These are phyloP conservation scores for Galerucella nymphaeae DNA, from an alignment of 2,888 invertebrate genomes.

Conservation along the genomic window DNA sequence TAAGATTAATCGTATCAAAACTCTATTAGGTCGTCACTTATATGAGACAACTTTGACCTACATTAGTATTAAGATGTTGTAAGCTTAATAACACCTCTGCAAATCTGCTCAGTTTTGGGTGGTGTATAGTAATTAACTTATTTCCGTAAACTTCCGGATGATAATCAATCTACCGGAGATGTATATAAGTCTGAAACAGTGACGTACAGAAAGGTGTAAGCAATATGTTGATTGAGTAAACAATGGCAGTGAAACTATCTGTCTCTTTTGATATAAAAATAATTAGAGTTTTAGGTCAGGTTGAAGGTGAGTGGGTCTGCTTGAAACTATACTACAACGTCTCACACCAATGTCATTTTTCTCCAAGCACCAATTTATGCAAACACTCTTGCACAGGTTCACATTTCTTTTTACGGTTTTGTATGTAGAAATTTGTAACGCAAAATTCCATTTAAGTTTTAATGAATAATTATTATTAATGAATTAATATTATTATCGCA, in stretches of 20 bases:
- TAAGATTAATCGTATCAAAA: background rate
- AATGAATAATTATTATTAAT: too few relatives aligned
- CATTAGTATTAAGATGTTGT: conserved; percentile 3
- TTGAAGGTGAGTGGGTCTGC: too few relatives aligned
- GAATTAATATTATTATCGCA: too few relatives aligned
- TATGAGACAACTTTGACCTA: background rate
- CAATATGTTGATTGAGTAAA: background rate
- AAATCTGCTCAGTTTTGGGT: background rate
- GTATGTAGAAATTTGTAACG: too few relatives aligned
- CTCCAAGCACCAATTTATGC: too few relatives aligned
- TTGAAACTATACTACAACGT: too few relatives aligned
- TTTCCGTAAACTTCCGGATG: conserved; percentile 20
- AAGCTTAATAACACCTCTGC: conserved; percentile 11
- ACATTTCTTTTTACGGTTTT: too few relatives aligned
- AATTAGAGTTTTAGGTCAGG: too few relatives aligned
- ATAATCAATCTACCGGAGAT: conserved; percentile 16
- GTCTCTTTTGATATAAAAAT: too few relatives aligned
- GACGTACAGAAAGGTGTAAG: background rate
- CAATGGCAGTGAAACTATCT: background rate
- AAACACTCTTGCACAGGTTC: too few relatives aligned
- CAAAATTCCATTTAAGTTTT: too few relatives aligned
- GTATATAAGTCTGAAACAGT: background rate
- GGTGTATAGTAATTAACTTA: conserved; percentile 9
- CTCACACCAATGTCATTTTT: too few relatives aligned
- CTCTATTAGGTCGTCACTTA: background rate